Percentiles rank a stretch among this genome's conserved stretches.
These are phyloP conservation scores for Drosophila infuscata DNA, from an alignment of 2,888 invertebrate genomes.

Conservation along the genomic window DNA sequence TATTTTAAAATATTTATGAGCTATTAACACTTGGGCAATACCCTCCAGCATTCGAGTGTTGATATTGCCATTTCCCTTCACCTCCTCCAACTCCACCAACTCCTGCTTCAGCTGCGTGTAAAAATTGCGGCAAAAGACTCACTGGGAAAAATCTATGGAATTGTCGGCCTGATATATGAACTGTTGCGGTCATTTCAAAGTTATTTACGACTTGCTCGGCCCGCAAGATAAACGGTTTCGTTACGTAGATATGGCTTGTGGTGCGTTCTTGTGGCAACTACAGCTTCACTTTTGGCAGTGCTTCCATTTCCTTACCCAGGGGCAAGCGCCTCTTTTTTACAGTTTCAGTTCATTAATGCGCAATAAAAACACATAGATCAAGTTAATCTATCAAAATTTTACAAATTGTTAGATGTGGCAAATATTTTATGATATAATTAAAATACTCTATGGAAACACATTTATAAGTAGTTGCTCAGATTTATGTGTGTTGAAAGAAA, in stretches of 20 bases:
- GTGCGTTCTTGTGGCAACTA: slow-evolving; percentile 43
- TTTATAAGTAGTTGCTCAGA: background rate
- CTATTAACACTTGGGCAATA: slow-evolving; percentile 77
- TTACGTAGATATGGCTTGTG: slow-evolving; percentile 38
- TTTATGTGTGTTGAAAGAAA: background rate
- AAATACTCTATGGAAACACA: slow-evolving; percentile 11
- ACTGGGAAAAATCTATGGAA: slow-evolving; percentile 55
- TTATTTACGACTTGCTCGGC: slow-evolving; percentile 60
- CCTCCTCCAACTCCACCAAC: background rate
- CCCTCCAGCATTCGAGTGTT: slow-evolving; percentile 44
- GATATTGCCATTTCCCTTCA: slow-evolving; percentile 27
- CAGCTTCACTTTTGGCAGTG: slow-evolving; percentile 1
- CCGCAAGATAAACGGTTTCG: slow-evolving; percentile 53
- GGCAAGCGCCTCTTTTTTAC: background rate
- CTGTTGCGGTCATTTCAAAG: slow-evolving; percentile 67
- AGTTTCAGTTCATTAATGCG: slow-evolving; percentile 51
- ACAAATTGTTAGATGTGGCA: slow-evolving; percentile 24
- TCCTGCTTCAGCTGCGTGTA: background rate
- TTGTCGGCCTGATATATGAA: slow-evolving; percentile 59
- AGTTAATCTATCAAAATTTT: slow-evolving; percentile 35
- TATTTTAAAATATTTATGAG: slow-evolving; percentile 81
- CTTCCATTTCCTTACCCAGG: background rate
- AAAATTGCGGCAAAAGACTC: slow-evolving; percentile 23
- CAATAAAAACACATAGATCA: slow-evolving; percentile 34
- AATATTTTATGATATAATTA: slow-evolving; percentile 26